Conservation (phyloP, 2,113 vertebrate species). For the Hystrix brachyura region DNA sequence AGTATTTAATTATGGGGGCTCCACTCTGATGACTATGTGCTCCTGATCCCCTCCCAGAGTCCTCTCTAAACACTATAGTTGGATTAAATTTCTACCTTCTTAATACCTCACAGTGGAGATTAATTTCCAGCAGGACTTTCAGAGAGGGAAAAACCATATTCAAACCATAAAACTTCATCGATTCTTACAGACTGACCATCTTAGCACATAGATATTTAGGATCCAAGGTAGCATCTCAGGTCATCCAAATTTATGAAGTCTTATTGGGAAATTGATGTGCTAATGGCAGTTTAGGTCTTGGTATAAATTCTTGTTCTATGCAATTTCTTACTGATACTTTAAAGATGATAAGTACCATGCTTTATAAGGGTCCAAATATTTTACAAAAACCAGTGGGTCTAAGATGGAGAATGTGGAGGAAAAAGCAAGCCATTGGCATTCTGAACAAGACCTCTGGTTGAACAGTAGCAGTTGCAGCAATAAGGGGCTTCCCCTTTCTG, state of each 20-base stretch:
- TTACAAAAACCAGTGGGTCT: neutral
- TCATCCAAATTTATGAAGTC: neutral
- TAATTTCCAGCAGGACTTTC: neutral
- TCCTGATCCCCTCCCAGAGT: neutral
- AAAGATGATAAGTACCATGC: neutral
- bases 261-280: neutral
- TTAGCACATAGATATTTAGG: neutral
- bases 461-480: neutral
- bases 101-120: neutral
- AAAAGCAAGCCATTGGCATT: neutral
- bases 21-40: neutral
- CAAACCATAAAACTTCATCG: neutral
- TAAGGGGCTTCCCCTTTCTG: neutral
- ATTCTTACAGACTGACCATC: neutral
- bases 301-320: neutral
- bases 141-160: neutral
- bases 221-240: neutral
- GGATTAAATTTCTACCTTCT: neutral
- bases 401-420: neutral
- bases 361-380: neutral
- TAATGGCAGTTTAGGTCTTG: neutral
- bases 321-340: neutral
- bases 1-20: neutral
- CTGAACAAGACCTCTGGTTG: neutral
- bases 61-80: neutral